Base-by-base conservation (phyloP, 1,140 invertebrate genomes). In the Lepidurus arcticus region DNA sequence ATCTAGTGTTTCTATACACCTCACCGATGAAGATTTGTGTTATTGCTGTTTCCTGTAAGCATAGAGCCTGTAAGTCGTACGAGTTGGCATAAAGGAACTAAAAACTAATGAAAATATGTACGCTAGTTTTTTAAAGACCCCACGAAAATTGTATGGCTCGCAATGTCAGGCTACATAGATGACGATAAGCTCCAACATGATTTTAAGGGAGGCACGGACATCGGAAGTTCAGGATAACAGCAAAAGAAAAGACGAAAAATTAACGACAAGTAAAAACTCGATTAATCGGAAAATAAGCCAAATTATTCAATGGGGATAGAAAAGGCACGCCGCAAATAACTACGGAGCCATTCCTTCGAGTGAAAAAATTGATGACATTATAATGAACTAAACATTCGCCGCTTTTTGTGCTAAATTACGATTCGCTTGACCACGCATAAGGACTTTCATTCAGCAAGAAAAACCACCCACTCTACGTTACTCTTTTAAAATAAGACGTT, bases 151-250 rank as follows among this genome's bases (percentile, higher is more conserved):
- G 0, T 65, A 65, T 65, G 53, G 53, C 53, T 65, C 53, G 53
- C 53, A 13, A 65, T 65, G 21, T 21, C 6, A 65, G 53, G 53
- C 53, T 65, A 65, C 53, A 65, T 65, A 65, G 53, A 16, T 65
- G 53, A 65, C 53, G 53, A 65, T 65, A 65, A 65, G 53, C 53
- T 65, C 53, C 53, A 65, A 65, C 53, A 65, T 65, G 53, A 65
- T 65, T 65, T 65, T n/a, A 65, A 21, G 53, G 53, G 53, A 65
- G 53, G 53, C 53, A 65, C 53, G 53, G 53, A 65, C 53, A 65
- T 65, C 21, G 53, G 53, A 65, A 65, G 53, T 65, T 65, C 21
- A 65, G 21, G 6, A n/a, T 13, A 65, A 65, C 53, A 65, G 13
- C 53, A 13, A 16, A 65, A 13, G 53, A 65, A 47, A 65, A 65